phyloP scores from a whole-genome alignment of 2,888 invertebrate genomes.

The Papilio elwesi region DNA sequence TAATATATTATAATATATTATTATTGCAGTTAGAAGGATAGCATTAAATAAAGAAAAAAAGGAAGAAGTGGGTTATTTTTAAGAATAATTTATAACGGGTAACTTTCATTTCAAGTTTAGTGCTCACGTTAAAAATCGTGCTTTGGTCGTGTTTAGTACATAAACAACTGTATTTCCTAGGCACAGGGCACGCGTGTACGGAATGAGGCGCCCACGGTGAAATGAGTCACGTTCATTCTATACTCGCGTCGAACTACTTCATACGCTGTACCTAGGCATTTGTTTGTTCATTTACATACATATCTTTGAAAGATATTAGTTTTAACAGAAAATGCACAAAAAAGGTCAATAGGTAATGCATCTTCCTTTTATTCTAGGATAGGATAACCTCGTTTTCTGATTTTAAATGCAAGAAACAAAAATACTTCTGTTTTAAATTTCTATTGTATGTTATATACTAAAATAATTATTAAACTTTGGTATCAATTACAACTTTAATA shows the following conservation, averaged over 20 bases:
- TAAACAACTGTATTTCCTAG: constrained; percentile 74
- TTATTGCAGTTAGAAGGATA: too few relatives aligned
- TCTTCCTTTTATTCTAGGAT: background rate
- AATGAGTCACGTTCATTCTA: constrained; percentile 62
- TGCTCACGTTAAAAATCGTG: constrained; percentile 40
- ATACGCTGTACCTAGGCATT: constrained; percentile 46
- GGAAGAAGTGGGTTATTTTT: too few relatives aligned
- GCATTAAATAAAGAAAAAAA: too few relatives aligned
- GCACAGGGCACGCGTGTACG: constrained; percentile 68
- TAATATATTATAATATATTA: too few relatives aligned
- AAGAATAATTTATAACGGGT: background rate
- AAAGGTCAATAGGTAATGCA: background rate
- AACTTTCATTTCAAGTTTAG: background rate
- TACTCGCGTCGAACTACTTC: constrained; percentile 43
- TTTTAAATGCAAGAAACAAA: too few relatives aligned
- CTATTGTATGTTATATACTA: too few relatives aligned
- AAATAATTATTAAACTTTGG: too few relatives aligned
- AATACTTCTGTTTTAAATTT: too few relatives aligned
- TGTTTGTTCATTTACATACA: constrained; percentile 29
- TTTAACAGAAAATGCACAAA: constrained; percentile 5
- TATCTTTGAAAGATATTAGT: constrained; percentile 24
- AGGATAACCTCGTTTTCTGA: too few relatives aligned
- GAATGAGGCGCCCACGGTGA: constrained; percentile 68
- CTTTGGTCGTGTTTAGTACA: constrained; percentile 47
- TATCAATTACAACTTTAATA: too few relatives aligned